Evolutionary conservation across 2,888 invertebrate species (phyloP).

Genomic region (Scaptomyza tumidula): DNA sequence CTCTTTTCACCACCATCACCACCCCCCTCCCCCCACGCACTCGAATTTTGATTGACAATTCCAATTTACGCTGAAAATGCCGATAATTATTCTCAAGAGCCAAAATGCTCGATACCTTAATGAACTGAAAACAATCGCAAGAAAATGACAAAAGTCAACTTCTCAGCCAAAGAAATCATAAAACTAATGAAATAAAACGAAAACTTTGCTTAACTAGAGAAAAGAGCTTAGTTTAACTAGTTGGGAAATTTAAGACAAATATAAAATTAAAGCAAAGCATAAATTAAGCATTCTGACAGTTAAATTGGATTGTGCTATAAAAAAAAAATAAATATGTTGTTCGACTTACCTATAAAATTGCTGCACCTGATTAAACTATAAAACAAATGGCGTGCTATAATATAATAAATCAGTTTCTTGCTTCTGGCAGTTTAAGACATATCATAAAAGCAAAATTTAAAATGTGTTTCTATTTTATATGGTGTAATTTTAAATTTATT

Average conservation of each 20-base stretch:
- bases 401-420: not conserved
- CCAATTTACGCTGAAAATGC: conserved; percentile 4
- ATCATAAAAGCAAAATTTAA: not conserved
- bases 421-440: not conserved
- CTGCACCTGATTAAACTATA: not conserved
- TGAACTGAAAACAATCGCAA: not conserved
- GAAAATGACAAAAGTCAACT: not conserved
- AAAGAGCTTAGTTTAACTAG: not conserved
- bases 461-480: not conserved
- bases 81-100: conserved; percentile 3
- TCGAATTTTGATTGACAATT: conserved; percentile 5
- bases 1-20: not conserved
- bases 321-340: not conserved
- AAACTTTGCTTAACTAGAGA: not conserved
- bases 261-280: not conserved
- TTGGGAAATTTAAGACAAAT: not conserved
- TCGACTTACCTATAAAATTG: not conserved
- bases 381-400: not conserved
- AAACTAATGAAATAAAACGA: not conserved
- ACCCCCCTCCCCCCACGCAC: not conserved
- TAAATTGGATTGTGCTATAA: not conserved
- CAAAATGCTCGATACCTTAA: not conserved
- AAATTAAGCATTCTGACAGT: not conserved
- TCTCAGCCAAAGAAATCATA: not conserved
- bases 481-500: not conserved